Evolutionary conservation across 2,888 invertebrate genomes (phyloP).

Genomic region (Acronicta psi): DNA sequence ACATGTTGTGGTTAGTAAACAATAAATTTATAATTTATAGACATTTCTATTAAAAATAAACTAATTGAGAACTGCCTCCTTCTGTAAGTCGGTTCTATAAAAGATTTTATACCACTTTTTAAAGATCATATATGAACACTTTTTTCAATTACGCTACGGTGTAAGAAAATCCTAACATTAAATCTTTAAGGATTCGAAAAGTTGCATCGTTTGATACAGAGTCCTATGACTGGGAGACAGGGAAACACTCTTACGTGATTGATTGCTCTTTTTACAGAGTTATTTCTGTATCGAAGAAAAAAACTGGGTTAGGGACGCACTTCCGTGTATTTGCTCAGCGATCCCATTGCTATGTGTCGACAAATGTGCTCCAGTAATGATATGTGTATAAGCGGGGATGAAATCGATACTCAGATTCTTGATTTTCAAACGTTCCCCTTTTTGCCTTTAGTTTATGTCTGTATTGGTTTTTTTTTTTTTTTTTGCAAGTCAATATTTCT

Average conservation of each 20-base stretch:
- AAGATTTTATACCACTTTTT: too few relatives aligned
- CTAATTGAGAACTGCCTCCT: too few relatives aligned
- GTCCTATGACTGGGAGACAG: conserved; percentile 60
- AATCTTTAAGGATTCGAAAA: conserved; percentile 70
- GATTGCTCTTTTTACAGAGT: conserved; percentile 54
- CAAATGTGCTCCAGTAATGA: conserved; percentile 44
- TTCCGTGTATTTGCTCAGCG: conserved; percentile 47
- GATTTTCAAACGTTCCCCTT: not conserved
- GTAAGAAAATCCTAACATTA: conserved; percentile 53
- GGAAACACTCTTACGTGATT: conserved; percentile 64
- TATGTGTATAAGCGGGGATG: conserved; percentile 25
- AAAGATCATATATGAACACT: not conserved
- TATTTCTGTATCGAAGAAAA: conserved; percentile 48
- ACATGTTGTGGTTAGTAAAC: too few relatives aligned
- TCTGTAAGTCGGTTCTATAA: too few relatives aligned
- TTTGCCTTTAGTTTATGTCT: not conserved
- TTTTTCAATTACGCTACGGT: conserved; percentile 44
- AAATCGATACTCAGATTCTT: conserved; percentile 19
- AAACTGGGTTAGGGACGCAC: conserved; percentile 47
- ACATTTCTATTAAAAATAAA: too few relatives aligned
- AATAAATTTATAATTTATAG: too few relatives aligned
- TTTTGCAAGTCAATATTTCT: not conserved
- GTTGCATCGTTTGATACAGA: conserved; percentile 58
- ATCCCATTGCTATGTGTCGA: conserved; percentile 48
- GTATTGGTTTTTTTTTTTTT: not conserved